Percentiles rank a stretch among this genome's conserved stretches.
phyloP scores from a whole-genome alignment of 2,113 vertebrate species.

The Puma concolor region DNA sequence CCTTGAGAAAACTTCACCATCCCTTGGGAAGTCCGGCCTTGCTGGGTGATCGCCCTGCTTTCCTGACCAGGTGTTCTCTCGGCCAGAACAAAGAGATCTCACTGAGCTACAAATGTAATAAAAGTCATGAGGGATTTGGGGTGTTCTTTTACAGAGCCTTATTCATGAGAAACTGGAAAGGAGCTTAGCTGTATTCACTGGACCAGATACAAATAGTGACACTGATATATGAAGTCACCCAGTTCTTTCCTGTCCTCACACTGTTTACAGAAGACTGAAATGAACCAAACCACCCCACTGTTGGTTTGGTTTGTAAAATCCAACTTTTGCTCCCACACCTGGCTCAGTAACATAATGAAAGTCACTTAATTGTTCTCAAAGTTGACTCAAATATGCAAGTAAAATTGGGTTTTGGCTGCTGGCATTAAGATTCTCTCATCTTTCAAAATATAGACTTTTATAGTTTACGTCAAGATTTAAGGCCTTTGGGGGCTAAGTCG shows the following conservation, averaged over 20 bases:
- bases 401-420: not conserved
- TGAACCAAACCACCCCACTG: not conserved
- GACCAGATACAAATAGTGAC: not conserved
- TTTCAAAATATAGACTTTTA: not conserved
- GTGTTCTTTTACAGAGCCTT: not conserved
- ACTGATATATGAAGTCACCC: not conserved
- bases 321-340: constrained; percentile 3
- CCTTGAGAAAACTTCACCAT: not conserved
- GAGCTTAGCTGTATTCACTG: not conserved
- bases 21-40: not conserved
- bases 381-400: not conserved
- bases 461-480: not conserved
- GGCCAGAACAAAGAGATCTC: not conserved
- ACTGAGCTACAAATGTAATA: not conserved
- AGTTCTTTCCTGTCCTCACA: not conserved
- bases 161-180: not conserved
- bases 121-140: not conserved
- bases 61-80: not conserved
- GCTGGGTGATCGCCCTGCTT: not conserved
- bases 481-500: not conserved
- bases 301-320: not conserved
- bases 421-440: not conserved
- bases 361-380: not conserved
- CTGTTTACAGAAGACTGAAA: not conserved
- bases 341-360: not conserved